Evolutionary conservation across 2,113 vertebrate species (phyloP), one percentile per base, ranked within the genome.

Genomic region (Carollia perspicillata): DNA sequence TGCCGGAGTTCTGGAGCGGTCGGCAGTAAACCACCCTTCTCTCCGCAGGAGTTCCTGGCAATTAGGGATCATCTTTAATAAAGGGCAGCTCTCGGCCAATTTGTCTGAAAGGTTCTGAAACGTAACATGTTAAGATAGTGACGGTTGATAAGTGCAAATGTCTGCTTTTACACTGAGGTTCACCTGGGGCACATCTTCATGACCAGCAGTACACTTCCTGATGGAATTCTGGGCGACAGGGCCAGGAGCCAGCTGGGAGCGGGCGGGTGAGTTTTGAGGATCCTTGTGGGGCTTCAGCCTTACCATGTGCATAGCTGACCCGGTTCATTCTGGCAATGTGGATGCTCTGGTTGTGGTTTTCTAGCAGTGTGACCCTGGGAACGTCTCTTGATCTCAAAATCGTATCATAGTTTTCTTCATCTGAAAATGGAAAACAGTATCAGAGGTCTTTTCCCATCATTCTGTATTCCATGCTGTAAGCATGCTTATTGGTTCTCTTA

Each of bases 261-360:
- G 12, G 33, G 40, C 84, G 20, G 20, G 10, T 30, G 3, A 37
- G 8, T 55, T 81, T 60, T 30, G 49, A 44, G 28, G 26, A 37
- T 3, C 37, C 49, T 14, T 2, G 33, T 26, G 44, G 20, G 8
- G 16, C 3, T 68, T 20, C 40, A 7, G 16, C 2, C 68, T 10
- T 13, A 22, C n/a, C 14, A 10, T 0, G 0, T 60, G 7, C 2
- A 0, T 13, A 40, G 55, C 5, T 0, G 0, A 20, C 26, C 92
- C 22, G 68, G 8, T 40, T 47, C 0, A 3, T 1, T 68, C 12
- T 87, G n/a, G 33, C 33, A 3, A 3, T 5, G 0, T 58, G 26
- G 30, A 42, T 5, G 22, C 1, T 69, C 63, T 68, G 77, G 22
- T 69, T n/a, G 6, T 74, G 37, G 6, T 68, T 89, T 89, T 66